Evolutionary conservation across 2,888 invertebrate species (phyloP).

Genomic region (Dendrolimus houi): DNA sequence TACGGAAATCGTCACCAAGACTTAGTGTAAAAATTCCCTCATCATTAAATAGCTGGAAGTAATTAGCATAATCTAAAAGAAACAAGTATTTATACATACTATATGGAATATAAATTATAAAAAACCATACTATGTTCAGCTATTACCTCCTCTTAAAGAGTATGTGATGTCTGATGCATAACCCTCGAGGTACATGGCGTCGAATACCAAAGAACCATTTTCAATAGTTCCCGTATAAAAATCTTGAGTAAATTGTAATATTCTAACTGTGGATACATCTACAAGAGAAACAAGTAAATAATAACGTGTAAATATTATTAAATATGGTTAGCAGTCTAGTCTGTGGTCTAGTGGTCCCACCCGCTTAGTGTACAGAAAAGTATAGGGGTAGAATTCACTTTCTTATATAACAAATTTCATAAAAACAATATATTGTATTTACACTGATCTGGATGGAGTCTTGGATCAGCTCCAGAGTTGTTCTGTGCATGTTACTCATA

Average conservation of each 20-base stretch:
- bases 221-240: conserved; percentile 1
- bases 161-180: background rate
- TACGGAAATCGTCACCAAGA: background rate
- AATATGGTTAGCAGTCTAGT: too few species aligned
- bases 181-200: background rate
- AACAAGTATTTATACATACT: background rate
- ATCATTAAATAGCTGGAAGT: background rate
- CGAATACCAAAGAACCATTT: background rate
- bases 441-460: too few species aligned
- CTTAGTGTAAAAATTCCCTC: background rate
- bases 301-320: too few species aligned
- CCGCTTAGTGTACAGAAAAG: too few species aligned
- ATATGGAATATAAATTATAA: too few species aligned
- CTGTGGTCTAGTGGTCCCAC: too few species aligned
- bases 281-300: background rate
- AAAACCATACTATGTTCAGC: too few species aligned
- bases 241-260: background rate
- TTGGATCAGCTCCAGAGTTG: too few species aligned
- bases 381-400: too few species aligned
- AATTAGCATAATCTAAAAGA: background rate
- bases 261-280: background rate
- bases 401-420: too few species aligned
- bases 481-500: too few species aligned
- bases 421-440: too few species aligned
- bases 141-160: background rate